Conservation (phyloP, 2,113 vertebrate species). For the Oriolus oriolus region DNA sequence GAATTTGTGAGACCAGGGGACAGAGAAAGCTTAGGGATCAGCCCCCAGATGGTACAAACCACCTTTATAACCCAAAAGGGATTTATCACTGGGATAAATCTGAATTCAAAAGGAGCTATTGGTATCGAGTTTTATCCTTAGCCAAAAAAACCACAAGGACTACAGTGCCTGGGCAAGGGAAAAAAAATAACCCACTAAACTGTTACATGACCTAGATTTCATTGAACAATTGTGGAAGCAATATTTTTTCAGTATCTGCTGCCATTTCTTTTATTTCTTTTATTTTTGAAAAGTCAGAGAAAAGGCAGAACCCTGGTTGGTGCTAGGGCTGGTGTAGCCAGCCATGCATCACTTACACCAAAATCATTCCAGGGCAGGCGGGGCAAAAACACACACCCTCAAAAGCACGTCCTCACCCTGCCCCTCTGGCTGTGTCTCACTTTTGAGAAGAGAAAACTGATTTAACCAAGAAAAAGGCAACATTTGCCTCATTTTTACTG, state of each 20-base stretch:
- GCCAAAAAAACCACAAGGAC: background rate
- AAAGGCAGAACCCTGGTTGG: background rate
- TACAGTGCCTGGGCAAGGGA: background rate
- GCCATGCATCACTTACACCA: background rate
- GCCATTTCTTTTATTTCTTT: background rate
- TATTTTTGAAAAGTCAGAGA: background rate
- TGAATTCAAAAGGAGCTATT: background rate
- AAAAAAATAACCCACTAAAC: background rate
- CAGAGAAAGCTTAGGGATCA: background rate
- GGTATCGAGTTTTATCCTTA: background rate
- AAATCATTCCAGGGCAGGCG: background rate
- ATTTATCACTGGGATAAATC: background rate
- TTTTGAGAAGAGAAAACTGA: conserved; percentile 55
- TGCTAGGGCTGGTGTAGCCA: background rate
- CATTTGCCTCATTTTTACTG: conserved; percentile 57
- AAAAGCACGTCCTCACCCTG: background rate
- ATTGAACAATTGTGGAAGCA: background rate
- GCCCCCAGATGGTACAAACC: background rate
- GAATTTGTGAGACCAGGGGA: background rate
- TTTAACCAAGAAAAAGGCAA: conserved; percentile 54
- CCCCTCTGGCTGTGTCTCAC: conserved; percentile 33
- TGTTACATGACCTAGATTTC: conserved; percentile 43
- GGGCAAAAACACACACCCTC: background rate
- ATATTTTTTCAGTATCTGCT: conserved; percentile 7
- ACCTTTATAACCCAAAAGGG: background rate